These are phyloP conservation scores for Andrena trimmerana DNA, from an alignment of 2,888 invertebrate species.

Conservation along the genomic window DNA sequence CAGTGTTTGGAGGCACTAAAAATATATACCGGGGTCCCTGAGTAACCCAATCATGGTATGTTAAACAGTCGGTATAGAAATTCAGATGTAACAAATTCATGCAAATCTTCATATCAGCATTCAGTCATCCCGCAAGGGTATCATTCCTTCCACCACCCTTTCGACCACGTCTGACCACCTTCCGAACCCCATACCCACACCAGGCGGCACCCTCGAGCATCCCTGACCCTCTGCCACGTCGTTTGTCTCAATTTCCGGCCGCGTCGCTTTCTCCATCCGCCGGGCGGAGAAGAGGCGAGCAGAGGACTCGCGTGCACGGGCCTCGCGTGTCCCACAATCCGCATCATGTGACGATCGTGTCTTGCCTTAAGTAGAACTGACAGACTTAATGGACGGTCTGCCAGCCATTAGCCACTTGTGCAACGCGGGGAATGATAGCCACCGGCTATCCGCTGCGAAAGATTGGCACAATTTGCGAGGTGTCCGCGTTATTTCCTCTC, in stretches of 20 bases:
- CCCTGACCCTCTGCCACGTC: not conserved
- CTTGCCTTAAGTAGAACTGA: slow-evolving; percentile 59
- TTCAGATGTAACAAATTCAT: too few species aligned
- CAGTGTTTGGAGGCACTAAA: too few species aligned
- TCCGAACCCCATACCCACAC: not conserved
- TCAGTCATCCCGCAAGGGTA: not conserved
- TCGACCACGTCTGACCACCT: not conserved
- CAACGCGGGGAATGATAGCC: slow-evolving; percentile 53
- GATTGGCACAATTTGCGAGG: slow-evolving; percentile 53
- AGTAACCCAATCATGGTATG: too few species aligned
- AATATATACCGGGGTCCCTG: too few species aligned
- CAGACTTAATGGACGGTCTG: slow-evolving; percentile 46
- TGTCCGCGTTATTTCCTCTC: slow-evolving; percentile 33
- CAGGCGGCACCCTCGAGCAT: not conserved
- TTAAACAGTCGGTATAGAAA: too few species aligned
- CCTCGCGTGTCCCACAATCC: slow-evolving; percentile 34
- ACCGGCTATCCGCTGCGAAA: slow-evolving; percentile 44
- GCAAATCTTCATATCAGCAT: too few species aligned
- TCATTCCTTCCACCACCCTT: not conserved
- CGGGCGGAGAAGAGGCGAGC: slow-evolving; percentile 5
- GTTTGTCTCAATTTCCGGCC: slow-evolving; percentile 14
- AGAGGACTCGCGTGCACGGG: slow-evolving; percentile 24
- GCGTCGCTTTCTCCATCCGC: slow-evolving; percentile 11
- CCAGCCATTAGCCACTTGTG: slow-evolving; percentile 65
- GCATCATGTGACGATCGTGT: slow-evolving; percentile 49